Evolutionary conservation across 2,888 invertebrate genomes (phyloP), one percentile per base, ranked within the genome.

Genomic region (Hirtodrosophila alboralis): DNA sequence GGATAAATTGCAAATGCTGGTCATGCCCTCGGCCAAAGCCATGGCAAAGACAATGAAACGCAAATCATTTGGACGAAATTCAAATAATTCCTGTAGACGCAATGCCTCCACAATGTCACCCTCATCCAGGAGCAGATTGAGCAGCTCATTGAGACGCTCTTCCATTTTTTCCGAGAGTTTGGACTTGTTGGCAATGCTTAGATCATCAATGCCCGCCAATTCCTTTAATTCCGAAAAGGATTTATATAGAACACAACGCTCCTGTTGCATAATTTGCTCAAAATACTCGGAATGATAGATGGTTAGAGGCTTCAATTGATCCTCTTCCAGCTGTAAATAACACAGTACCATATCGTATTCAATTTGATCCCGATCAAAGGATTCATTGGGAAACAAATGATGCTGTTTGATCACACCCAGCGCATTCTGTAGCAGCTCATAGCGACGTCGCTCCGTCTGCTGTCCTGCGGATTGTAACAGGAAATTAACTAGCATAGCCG

Each of bases 401-500:
- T 90, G 87, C 52, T 86, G 81, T 53, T 90, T 90, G 37, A 89
- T 90, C 2, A 90, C 90, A 18, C 89, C 88, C 14, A 91, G 69
- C 0, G 88, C 84, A 31, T 78, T 84, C 60, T 89, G 89, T 1
- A 89, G 71, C 10, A 90, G 64, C 27, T 92, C 91, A 85, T 93
- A 94, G 70, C 92, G 93, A 21, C 86, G 86, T 0, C 63, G 53
- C 2, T 61, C 61, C 0, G 81, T 81, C 23, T 93, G 91, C 61
- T 92, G 91, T 2, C 91, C 91, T 0, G 92, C 92, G 0, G 88
- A 86, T 48, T 92, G 91, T 1, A 93, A 90, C 31, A 94, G 92
- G 86, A 95, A 95, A 64, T 93, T 91, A 0, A 94, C 93, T 0
- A 94, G 92, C 12, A 93, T 91, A 60, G 92, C 92, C 10, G 94